Base-by-base conservation (phyloP, 2,888 invertebrate species). In the Cryptus viduatorius region DNA sequence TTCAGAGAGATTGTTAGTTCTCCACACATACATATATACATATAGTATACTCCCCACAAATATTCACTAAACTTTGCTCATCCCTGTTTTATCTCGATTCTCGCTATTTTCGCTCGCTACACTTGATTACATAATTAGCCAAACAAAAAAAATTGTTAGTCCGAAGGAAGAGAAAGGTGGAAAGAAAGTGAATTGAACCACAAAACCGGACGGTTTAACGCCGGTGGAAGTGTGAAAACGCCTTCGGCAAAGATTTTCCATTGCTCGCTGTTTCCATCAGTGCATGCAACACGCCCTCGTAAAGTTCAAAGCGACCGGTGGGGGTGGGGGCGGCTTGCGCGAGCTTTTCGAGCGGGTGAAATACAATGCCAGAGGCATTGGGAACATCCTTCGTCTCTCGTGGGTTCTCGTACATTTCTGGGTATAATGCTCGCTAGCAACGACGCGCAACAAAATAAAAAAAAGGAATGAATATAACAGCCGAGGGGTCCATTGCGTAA, bases 291-390 rank as follows among this genome's bases (percentile, higher is more conserved):
- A 64, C 14, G 48, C 76, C 56, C 72, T 72, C 72, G 73, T 50
- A 82, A 84, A 84, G 79, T 81, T 84, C 79, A 73, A 82, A 72
- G 78, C 82, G 7, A 16, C 53, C 72, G 37, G 31, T 14, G 75
- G 37, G 7, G 7, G 8, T 37, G 37, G 37, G 37, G 42, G 75
- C 68, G 61, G 78, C 67, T 78, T 56, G 64, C 64, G 46, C 29
- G 72, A 68, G 77, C 76, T 84, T 79, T 71, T 67, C 44, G 67
- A 65, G 79, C 64, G 81, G 71, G 73, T 71, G 56, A 79, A 82
- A 76, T 79, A 84, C 79, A 79, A 84, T 84, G 79, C 81, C 75
- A 46, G 19, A 59, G 75, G 84, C 82, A 59, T 79, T 56, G 64
- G 79, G 16, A 48, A 65, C 64, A 67, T 56, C 64, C 71, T 14